Conservation (phyloP, 2,113 vertebrate genomes). For the Haplotaxodon microlepis region DNA sequence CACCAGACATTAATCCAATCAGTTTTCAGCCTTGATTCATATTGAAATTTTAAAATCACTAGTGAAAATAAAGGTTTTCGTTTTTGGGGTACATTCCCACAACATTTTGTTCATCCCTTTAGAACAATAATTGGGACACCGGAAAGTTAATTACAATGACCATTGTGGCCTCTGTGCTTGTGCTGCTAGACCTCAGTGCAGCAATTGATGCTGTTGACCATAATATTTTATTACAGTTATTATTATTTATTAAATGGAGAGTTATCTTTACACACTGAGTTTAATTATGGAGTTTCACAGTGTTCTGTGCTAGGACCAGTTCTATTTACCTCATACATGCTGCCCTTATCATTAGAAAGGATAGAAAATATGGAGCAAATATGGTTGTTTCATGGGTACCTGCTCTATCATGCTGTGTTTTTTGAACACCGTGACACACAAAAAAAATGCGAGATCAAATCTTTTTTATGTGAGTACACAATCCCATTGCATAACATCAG, state of each 20-base stretch:
- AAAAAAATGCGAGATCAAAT: not conserved
- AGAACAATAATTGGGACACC: not conserved
- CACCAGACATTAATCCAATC: too few species aligned
- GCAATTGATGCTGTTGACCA: not conserved
- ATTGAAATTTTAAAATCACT: too few species aligned
- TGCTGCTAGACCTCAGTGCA: not conserved
- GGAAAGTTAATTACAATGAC: not conserved
- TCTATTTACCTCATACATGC: not conserved
- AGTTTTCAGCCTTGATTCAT: too few species aligned
- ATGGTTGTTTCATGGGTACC: not conserved
- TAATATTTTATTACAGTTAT: not conserved
- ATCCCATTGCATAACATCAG: not conserved
- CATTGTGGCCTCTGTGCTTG: not conserved
- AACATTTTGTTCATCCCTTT: too few species aligned
- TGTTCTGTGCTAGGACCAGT: accelerated
- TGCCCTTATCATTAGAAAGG: accelerated
- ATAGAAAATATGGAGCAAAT: not conserved
- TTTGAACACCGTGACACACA: not conserved
- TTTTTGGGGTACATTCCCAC: too few species aligned
- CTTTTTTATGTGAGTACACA: not conserved
- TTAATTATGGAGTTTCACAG: not conserved
- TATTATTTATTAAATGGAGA: not conserved
- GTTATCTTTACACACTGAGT: not conserved
- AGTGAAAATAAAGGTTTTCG: too few species aligned
- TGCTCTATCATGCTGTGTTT: not conserved